Evolutionary conservation across 2,888 invertebrate genomes (phyloP), one percentile per base, ranked within the genome.

Genomic region (Ophraella communa): DNA sequence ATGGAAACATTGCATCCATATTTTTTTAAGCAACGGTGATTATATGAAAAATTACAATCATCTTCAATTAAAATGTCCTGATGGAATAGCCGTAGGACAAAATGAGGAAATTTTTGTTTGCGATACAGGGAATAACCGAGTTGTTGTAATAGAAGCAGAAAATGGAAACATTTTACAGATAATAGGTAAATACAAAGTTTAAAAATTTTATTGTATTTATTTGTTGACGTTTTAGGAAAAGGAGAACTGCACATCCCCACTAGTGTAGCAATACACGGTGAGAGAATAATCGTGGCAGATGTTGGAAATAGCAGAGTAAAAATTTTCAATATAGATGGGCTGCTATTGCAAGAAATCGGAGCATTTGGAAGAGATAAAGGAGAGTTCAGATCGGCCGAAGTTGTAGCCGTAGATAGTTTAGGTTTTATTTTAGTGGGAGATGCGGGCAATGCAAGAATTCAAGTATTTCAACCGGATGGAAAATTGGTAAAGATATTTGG

Each of bases 401-500:
- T 90, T 0, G 83, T 93, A 3, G 85, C 89, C 0, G 87, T 91
- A 0, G 93, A 93, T 77, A 86, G 86, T 0, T 83, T 88, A 78
- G 92, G 92, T 0, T 90, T 90, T 77, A 89, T 93, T 39, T 81
- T 92, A 0, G 91, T 93, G 0, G 93, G 92, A 0, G 93, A 93
- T 77, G 89, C 90, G 0, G 93, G 92, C 0, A 93, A 93, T 77
- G 88, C 88, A 39, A 83, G 93, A 4, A 71, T 74, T 63, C 92
- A 93, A 79, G 86, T 93, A 7, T 93, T 92, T 77, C 87, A 89
- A 64, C 87, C 88, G 0, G 87, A 89, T 62, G 92, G 93, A 3
- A 85, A 87, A 60, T 85, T 90, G 62, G 86, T 91, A 3, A 84
- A 88, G 68, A 86, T 87, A 18, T 88, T 92, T 74, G 91, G 91